Percentiles rank a stretch among this genome's conserved stretches.
Conservation (phyloP, 2,888 invertebrate species). For the Standfussiana lucernea region DNA sequence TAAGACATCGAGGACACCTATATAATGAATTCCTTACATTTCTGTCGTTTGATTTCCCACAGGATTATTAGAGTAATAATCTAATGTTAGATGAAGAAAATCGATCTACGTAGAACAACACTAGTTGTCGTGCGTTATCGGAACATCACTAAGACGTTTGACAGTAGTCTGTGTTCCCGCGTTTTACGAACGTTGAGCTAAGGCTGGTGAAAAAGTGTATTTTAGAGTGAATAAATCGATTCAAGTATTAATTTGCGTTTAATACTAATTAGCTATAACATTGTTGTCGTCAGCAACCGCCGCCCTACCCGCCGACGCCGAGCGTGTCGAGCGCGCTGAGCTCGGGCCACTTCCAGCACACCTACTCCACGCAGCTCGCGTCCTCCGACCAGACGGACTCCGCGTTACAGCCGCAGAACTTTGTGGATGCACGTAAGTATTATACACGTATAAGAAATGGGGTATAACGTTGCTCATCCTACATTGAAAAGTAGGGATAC, state of each 20-base stretch:
- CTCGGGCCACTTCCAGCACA: slow-evolving; percentile 82
- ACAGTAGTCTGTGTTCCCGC: too few relatives aligned
- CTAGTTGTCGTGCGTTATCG: too few relatives aligned
- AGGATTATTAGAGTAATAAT: not conserved
- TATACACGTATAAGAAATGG: not conserved
- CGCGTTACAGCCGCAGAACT: slow-evolving; percentile 79
- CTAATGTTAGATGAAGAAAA: too few relatives aligned
- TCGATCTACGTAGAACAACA: too few relatives aligned
- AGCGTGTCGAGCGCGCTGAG: slow-evolving; percentile 81
- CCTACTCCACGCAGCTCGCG: slow-evolving; percentile 77
- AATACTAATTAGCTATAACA: not conserved
- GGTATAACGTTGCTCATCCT: not conserved
- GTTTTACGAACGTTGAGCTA: too few relatives aligned
- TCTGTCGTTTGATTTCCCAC: not conserved
- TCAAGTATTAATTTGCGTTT: too few relatives aligned
- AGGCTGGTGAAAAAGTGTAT: too few relatives aligned
- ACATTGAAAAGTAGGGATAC: not conserved
- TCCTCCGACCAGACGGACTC: slow-evolving; percentile 81
- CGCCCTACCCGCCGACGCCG: slow-evolving; percentile 89
- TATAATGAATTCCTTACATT: not conserved
- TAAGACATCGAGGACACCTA: too few relatives aligned
- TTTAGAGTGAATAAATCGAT: too few relatives aligned
- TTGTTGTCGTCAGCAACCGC: slow-evolving; percentile 69
- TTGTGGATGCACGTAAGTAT: slow-evolving; percentile 85
- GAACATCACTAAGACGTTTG: too few relatives aligned